These are phyloP conservation scores for Etheostoma cragini DNA, from an alignment of 2,113 vertebrate species.

Conservation along the genomic window DNA sequence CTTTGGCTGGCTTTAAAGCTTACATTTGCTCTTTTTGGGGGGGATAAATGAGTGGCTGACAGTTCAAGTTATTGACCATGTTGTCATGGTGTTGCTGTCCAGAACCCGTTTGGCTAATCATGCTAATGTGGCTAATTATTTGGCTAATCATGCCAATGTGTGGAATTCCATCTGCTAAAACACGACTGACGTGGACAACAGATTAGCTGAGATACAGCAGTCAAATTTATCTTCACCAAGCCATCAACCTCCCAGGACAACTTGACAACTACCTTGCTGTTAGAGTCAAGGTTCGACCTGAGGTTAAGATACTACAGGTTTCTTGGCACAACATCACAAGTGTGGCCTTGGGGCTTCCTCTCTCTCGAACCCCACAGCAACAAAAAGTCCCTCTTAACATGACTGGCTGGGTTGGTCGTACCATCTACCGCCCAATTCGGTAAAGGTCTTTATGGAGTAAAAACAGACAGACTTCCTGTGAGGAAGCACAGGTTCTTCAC, in stretches of 20 bases:
- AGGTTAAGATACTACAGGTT: constrained; percentile 17
- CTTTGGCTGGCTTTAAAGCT: background rate
- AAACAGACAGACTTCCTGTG: background rate
- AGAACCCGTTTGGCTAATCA: constrained; percentile 3
- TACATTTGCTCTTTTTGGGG: background rate
- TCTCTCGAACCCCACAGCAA: constrained; percentile 16
- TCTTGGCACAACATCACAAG: constrained; percentile 9
- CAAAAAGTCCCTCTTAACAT: background rate
- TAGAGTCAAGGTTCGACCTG: constrained; percentile 3
- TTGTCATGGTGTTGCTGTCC: background rate
- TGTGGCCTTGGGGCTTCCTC: constrained; percentile 14
- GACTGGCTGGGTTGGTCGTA: background rate
- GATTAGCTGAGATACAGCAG: background rate
- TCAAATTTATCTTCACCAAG: background rate
- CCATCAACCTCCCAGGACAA: constrained; percentile 1
- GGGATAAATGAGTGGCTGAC: background rate
- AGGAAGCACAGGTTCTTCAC: background rate
- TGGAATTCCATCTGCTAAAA: background rate
- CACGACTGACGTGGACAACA: background rate
- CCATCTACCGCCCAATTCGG: background rate
- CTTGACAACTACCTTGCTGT: constrained; percentile 3
- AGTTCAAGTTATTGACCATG: background rate
- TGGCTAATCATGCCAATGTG: constrained; percentile 8
- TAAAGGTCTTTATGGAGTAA: constrained; percentile 21
- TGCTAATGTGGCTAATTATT: constrained; percentile 2